A percentile compares a stretch with the other conserved stretches of the same genome.
Conservation (phyloP, 1,140 invertebrate genomes). For the Callitettix versicolor region DNA sequence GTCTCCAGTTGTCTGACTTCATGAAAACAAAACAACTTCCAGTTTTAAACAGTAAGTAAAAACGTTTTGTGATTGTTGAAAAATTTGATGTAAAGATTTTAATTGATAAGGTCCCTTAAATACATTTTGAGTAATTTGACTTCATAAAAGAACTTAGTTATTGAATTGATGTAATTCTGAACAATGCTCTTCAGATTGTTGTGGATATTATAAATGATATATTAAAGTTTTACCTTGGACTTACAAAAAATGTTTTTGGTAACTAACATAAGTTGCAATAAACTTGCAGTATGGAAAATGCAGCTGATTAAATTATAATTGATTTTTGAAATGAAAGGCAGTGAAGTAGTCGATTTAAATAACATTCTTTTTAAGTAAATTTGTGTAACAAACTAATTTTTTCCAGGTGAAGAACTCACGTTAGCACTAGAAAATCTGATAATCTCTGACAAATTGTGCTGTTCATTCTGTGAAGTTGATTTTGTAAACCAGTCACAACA, state of each 20-base stretch:
- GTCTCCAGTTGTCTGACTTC: slow-evolving; percentile 45
- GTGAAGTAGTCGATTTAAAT: too few species aligned
- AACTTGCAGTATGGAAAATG: too few species aligned
- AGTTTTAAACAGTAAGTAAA: slow-evolving; percentile 15
- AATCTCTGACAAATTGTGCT: slow-evolving; percentile 39
- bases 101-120: background rate
- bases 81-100: too few species aligned
- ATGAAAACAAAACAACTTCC: slow-evolving; percentile 43
- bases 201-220: background rate
- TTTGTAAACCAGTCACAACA: slow-evolving; percentile 47
- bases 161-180: background rate
- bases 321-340: too few species aligned
- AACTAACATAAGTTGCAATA: too few species aligned
- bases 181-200: background rate
- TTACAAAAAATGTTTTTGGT: background rate
- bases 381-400: too few species aligned
- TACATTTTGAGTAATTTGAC: background rate
- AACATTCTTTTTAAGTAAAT: too few species aligned
- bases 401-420: slow-evolving; percentile 28
- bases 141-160: background rate
- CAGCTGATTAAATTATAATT: too few species aligned
- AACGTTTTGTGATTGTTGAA: background rate
- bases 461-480: slow-evolving; percentile 41
- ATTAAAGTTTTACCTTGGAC: background rate
- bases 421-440: slow-evolving; percentile 32